Percentiles rank a stretch among this genome's conserved stretches.
These are phyloP conservation scores for Drosophila quinaria DNA, from an alignment of 2,888 invertebrate species.

Conservation along the genomic window DNA sequence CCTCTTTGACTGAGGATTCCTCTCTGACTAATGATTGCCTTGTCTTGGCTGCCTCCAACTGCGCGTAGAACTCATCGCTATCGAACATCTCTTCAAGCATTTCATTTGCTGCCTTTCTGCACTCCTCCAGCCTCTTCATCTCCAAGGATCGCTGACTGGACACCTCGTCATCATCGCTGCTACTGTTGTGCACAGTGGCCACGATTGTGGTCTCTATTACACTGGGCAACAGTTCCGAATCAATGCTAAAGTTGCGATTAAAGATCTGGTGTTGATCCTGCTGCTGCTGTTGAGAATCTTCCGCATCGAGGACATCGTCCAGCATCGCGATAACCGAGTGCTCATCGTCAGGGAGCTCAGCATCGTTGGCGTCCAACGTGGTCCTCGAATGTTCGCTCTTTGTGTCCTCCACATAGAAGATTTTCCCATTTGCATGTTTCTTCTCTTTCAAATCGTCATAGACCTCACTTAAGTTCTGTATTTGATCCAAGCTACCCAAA, in stretches of 20 bases:
- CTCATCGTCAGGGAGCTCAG: conserved; percentile 71
- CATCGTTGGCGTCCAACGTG: conserved; percentile 29
- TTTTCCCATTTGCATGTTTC: conserved; percentile 81
- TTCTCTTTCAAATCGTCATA: conserved; percentile 77
- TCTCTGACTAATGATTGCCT: not conserved
- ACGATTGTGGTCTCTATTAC: conserved; percentile 82
- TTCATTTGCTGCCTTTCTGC: conserved; percentile 54
- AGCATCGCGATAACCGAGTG: conserved; percentile 83
- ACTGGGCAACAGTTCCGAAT: conserved; percentile 82
- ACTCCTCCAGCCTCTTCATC: conserved; percentile 48
- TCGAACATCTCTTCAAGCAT: conserved; percentile 75
- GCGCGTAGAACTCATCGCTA: conserved; percentile 64
- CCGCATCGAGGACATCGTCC: conserved; percentile 82
- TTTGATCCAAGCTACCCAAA: conserved; percentile 79
- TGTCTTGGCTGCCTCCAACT: conserved; percentile 46
- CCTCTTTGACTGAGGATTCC: not conserved
- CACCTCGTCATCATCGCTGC: conserved; percentile 65
- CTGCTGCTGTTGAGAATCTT: conserved; percentile 63
- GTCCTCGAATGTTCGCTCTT: conserved; percentile 58
- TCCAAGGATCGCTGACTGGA: conserved; percentile 38
- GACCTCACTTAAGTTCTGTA: conserved; percentile 78
- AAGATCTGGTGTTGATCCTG: conserved; percentile 56
- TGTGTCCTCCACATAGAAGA: conserved; percentile 79
- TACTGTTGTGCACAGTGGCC: conserved; percentile 81
- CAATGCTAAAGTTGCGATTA: conserved; percentile 72